Base-by-base conservation (phyloP, 2,888 invertebrate species). In the Drosophila ezoana region DNA sequence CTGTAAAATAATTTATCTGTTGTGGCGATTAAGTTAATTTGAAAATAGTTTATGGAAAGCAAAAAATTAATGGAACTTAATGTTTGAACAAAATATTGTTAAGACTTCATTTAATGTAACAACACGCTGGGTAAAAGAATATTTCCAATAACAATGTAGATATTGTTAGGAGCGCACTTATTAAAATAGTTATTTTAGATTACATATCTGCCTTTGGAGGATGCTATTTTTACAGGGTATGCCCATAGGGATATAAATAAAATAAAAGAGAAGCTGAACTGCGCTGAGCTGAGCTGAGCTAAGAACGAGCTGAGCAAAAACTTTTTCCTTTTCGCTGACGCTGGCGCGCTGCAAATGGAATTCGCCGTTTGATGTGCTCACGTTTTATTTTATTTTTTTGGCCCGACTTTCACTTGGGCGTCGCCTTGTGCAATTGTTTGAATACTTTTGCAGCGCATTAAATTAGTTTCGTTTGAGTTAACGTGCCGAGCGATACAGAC, bases 381-480 rank as follows among this genome's bases (percentile, higher is more conserved):
- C 65, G 64, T 67, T 65, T 59, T 63, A 49, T 47, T 48, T 43
- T 49, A n/a, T 49, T 62, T 47, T 62, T 56, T 69, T 52, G 28
- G 49, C 49, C 59, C 23, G 67, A 72, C 86, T 79, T 83, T 86
- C 78, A 83, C 76, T 83, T 83, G 87, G 84, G 81, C 82, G 87
- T 82, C 87, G 88, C 84, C 84, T 83, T 86, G 83, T 86, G 81
- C 85, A 86, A 86, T 86, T 86, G 89, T 88, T 86, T 89, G 89
- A 86, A 86, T 86, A 87, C 86, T 87, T 86, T 83, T 89, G 84
- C 86, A 88, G 84, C 84, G 84, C 85, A 88, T 79, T 81, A 89
- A 89, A 89, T 89, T 89, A 89, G 88, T 89, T 89, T 89, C 88
- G 89, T 89, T 89, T 89, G 88, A 89, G 88, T 89, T 89, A 83